Evolutionary conservation across 1,140 invertebrate genomes (phyloP).

Genomic region (Stegodyphus dumicola): DNA sequence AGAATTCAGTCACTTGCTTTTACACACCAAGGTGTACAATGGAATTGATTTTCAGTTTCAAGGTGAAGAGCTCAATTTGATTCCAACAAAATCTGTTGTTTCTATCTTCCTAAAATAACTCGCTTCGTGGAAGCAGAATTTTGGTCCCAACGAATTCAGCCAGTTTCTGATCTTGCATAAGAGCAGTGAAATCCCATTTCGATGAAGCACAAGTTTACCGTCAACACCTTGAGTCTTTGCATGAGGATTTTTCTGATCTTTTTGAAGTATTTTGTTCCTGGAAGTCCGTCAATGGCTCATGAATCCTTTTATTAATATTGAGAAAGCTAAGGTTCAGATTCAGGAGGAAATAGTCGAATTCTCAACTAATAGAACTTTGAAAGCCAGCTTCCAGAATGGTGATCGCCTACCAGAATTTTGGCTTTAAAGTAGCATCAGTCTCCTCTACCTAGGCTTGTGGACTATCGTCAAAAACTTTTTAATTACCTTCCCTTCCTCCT

Average conservation of each 20-base stretch:
- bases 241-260: constrained; percentile 50
- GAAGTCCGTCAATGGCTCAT: constrained; percentile 58
- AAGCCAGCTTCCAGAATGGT: constrained; percentile 54
- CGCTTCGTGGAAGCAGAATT: constrained; percentile 30
- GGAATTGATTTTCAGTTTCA: constrained; percentile 59
- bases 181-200: neutral
- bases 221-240: constrained; percentile 32
- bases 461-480: constrained; percentile 49
- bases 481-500: constrained; percentile 61
- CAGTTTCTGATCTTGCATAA: constrained; percentile 32
- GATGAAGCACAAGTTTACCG: constrained; percentile 2
- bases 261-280: constrained; percentile 47
- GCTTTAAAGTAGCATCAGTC: constrained; percentile 55
- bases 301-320: constrained; percentile 40
- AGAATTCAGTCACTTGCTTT: constrained; percentile 61
- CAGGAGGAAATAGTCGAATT: constrained; percentile 36
- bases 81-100: constrained; percentile 57
- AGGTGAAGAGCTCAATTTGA: constrained; percentile 59
- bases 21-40: constrained; percentile 42
- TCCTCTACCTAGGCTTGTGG: constrained; percentile 47
- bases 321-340: constrained; percentile 4
- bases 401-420: constrained; percentile 56
- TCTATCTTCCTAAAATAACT: constrained; percentile 54
- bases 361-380: constrained; percentile 40
- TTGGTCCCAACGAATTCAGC: constrained; percentile 6